These are phyloP conservation scores for Pimephales promelas DNA, from an alignment of 2,113 vertebrate genomes.

Conservation along the genomic window DNA sequence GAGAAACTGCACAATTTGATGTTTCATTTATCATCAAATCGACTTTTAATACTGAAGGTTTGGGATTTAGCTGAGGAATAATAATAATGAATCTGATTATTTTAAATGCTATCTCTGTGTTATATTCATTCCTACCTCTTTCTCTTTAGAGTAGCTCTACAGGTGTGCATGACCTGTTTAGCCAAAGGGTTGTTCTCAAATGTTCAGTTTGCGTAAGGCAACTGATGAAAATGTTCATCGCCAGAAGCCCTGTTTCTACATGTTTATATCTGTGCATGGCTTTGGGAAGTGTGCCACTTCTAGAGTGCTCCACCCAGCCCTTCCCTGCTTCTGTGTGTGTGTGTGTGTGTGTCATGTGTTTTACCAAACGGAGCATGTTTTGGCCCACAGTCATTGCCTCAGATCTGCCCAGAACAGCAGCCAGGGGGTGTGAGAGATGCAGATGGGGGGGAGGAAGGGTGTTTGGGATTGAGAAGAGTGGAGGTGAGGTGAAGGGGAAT, in stretches of 20 bases:
- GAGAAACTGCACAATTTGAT: not conserved
- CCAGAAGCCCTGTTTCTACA: conserved; percentile 37
- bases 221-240: conserved; percentile 21
- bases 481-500: conserved; percentile 53
- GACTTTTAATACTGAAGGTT: not conserved
- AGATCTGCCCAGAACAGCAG: conserved; percentile 56
- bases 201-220: not conserved
- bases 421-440: conserved; percentile 5
- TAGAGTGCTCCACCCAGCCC: conserved; percentile 39
- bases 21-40: not conserved
- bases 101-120: not conserved
- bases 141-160: not conserved
- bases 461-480: not conserved
- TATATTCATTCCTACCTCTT: not conserved
- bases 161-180: not conserved
- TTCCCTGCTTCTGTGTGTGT: conserved; percentile 33
- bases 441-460: not conserved
- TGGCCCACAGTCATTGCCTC: conserved; percentile 61
- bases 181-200: not conserved
- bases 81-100: no score
- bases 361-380: not conserved
- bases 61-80: not conserved
- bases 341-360: conserved; percentile 14
- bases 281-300: conserved; percentile 36
- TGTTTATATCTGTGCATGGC: conserved; percentile 1